Base-by-base conservation (phyloP, 1,140 invertebrate genomes). In the Drosophila erecta region DNA sequence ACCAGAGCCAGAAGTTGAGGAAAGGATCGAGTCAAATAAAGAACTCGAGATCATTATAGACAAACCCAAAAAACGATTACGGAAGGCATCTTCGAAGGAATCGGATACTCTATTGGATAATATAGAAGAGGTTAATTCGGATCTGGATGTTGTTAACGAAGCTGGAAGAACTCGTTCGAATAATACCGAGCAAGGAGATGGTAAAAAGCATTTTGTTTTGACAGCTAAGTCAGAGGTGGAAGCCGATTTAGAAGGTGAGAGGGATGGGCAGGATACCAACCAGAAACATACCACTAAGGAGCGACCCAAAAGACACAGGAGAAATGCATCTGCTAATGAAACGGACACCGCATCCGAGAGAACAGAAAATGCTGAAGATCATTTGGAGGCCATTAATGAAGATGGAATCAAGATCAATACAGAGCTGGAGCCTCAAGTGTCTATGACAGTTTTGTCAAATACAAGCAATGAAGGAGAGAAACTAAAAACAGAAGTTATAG, bases 271-370 rank as follows among this genome's bases (percentile, higher is more conserved):
- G 4, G 22, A 47, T 10, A 0, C 44, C 14, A 47, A n/a, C 22
- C 44, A 27, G n/a, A 33, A 49, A 14, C 24, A 30, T 3, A 15
- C 1, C 8, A 30, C 46, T 8, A 33, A 12, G 38, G 57, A 61
- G 12, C 75, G 60, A 17, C 24, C 80, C 2, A 79, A 70, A 15
- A 50, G 59, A 22, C 54, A 61, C 3, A 56, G 44, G 5, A 58
- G 58, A 4, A 73, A 69, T 22, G 41, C 44, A 20, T 46, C 65
- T 24, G 27, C 30, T 22, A 61, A 73, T 2, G 58, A 50, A 20
- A 15, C 43, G 0, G 43, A 70, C 11, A 27, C 38, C 12, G 10
- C n/a, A 30, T 4, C 22, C n/a, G 22, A 11, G 6, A 65, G 38
- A 6, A 35, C 38, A 35, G 55, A 27, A 62, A 59, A 62, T 4